phyloP scores from a whole-genome alignment of 2,888 invertebrate genomes.

The Elysia crispata region DNA sequence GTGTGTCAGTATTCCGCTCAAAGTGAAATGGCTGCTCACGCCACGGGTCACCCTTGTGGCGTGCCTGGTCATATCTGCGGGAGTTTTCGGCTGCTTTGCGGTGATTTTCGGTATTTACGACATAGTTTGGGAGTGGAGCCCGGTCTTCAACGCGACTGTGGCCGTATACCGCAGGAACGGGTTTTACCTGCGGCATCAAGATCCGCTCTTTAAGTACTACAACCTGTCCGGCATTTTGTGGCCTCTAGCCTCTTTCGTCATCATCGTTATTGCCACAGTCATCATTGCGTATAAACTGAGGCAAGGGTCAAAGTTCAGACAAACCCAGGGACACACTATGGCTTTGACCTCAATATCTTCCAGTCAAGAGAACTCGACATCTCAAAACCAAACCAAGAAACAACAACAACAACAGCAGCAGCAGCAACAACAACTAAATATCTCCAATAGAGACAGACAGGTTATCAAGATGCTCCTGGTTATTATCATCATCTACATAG shows the following conservation, averaged over 20 bases:
- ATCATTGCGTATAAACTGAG: slow-evolving; percentile 36
- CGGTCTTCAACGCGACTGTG: slow-evolving; percentile 11
- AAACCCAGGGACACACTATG: not conserved
- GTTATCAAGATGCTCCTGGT: slow-evolving; percentile 41
- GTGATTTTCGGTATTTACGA: too few relatives aligned
- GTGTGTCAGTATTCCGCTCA: too few relatives aligned
- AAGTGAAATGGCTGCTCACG: too few relatives aligned
- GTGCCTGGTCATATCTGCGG: too few relatives aligned
- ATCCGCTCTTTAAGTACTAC: slow-evolving; percentile 26
- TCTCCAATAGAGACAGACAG: slow-evolving; percentile 30
- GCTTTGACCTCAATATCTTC: not conserved
- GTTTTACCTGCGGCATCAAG: slow-evolving; percentile 23
- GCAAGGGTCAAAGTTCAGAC: slow-evolving; percentile 26
- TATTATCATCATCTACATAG: slow-evolving; percentile 29
- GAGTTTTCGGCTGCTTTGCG: too few relatives aligned
- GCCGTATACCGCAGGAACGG: slow-evolving; percentile 18
- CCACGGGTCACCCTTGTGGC: too few relatives aligned
- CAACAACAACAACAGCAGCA: not conserved
- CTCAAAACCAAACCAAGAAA: not conserved
- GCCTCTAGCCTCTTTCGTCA: slow-evolving; percentile 27
- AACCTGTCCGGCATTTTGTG: slow-evolving; percentile 35
- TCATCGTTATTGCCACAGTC: slow-evolving; percentile 23
- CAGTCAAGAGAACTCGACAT: not conserved
- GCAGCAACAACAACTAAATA: too few relatives aligned
- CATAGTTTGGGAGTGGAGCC: slow-evolving; percentile 32